These are phyloP conservation scores for Danio kyathit DNA, from an alignment of 2,797 vertebrate genomes.

Conservation along the genomic window DNA sequence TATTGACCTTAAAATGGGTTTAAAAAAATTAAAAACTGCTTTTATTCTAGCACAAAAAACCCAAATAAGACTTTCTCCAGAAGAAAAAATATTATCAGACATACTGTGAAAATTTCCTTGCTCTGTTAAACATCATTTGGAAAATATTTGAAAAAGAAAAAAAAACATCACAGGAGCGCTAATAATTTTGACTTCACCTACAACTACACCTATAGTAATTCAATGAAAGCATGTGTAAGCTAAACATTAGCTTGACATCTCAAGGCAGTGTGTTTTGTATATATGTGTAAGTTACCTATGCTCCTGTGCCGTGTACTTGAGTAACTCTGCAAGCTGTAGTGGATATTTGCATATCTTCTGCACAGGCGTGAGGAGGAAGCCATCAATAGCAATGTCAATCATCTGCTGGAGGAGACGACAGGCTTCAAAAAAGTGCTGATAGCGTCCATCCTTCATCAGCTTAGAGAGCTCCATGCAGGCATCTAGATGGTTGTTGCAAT, in stretches of 20 bases:
- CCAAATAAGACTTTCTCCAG: no score
- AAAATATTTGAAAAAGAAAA: no score
- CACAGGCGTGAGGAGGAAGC: constrained; percentile 88
- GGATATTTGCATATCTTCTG: constrained; percentile 94
- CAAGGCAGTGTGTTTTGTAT: background rate
- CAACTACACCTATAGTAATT: no score
- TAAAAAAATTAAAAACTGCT: no score
- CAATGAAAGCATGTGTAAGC: no score
- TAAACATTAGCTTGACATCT: background rate
- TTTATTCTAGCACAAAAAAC: no score
- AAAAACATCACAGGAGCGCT: no score
- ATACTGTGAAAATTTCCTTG: no score
- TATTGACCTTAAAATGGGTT: no score
- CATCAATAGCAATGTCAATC: constrained; percentile 90
- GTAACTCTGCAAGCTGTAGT: constrained; percentile 87
- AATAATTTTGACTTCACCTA: no score
- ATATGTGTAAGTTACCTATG: constrained; percentile 79
- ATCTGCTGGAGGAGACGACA: constrained; percentile 90
- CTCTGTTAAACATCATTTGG: no score
- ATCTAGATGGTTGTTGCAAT: constrained; percentile 90
- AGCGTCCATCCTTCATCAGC: constrained; percentile 88
- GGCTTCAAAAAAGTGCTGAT: constrained; percentile 90
- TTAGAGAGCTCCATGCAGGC: constrained; percentile 91
- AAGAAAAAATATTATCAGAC: no score
- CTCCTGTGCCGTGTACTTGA: constrained; percentile 90